A percentile compares a stretch with the other conserved stretches of the same genome.
Conservation (phyloP, 2,797 vertebrate species). For the Spheniscus humboldti region DNA sequence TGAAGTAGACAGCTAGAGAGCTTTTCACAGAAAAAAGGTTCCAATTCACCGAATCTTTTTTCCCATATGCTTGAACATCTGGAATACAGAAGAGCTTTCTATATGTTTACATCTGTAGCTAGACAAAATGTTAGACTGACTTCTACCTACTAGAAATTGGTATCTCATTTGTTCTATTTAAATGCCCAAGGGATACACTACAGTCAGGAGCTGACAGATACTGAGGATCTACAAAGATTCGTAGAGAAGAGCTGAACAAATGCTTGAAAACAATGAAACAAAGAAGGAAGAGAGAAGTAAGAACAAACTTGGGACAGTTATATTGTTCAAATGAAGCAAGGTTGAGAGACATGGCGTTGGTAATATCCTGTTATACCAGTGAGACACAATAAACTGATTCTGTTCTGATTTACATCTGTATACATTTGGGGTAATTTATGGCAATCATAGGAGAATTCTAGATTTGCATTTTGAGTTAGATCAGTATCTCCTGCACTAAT, state of each 20-base stretch:
- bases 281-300: background rate
- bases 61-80: constrained; percentile 64
- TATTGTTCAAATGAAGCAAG: background rate
- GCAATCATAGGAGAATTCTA: background rate
- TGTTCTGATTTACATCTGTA: background rate
- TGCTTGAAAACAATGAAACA: background rate
- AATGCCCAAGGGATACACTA: constrained; percentile 6
- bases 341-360: background rate
- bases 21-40: constrained; percentile 47
- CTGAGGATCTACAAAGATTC: background rate
- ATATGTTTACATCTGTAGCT: background rate
- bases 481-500: background rate
- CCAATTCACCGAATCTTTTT: constrained; percentile 42
- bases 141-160: background rate
- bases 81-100: constrained; percentile 16
- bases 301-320: background rate
- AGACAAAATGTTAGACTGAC: constrained; percentile 9
- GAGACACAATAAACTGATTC: background rate
- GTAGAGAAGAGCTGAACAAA: background rate
- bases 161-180: background rate
- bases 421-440: background rate
- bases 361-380: background rate
- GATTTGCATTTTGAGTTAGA: background rate
- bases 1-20: constrained; percentile 10
- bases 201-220: background rate